Percentiles rank a stretch among this genome's conserved stretches.
phyloP scores from a whole-genome alignment of 1,140 invertebrate genomes.

The Pentalonia nigronervosa region DNA sequence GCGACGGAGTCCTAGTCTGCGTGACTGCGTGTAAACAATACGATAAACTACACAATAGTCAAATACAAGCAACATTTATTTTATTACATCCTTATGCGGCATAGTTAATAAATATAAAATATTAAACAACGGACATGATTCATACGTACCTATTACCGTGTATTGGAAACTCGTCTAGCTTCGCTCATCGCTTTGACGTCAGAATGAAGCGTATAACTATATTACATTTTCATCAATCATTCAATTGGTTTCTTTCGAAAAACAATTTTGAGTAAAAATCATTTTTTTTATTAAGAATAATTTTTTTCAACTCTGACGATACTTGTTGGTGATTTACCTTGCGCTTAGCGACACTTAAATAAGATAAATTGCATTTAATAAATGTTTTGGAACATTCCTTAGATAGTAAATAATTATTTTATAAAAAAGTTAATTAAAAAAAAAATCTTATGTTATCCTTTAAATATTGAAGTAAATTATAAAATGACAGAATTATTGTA shows the following conservation, averaged over 20 bases:
- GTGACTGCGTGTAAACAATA: neutral
- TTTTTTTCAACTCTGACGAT: neutral
- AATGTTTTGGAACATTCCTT: neutral
- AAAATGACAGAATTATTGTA: too few relatives aligned
- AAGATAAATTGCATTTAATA: neutral
- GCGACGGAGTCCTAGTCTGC: neutral
- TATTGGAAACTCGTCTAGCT: neutral
- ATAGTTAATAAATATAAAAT: neutral
- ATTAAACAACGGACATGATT: neutral
- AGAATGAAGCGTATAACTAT: neutral
- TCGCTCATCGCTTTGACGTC: too few relatives aligned
- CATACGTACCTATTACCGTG: too few relatives aligned
- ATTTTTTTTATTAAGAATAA: too few relatives aligned
- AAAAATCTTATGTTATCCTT: too few relatives aligned
- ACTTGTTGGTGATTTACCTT: neutral
- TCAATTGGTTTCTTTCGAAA: neutral
- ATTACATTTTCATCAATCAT: neutral
- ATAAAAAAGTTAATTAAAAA: too few relatives aligned
- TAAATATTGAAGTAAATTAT: too few relatives aligned
- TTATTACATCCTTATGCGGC: neutral
- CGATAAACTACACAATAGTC: neutral
- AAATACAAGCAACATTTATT: neutral
- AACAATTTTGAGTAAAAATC: neutral
- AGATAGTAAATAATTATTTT: too few relatives aligned
- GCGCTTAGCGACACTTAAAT: neutral